Base-by-base conservation (phyloP, 2,797 vertebrate species). In the Alfaro cultratus region DNA sequence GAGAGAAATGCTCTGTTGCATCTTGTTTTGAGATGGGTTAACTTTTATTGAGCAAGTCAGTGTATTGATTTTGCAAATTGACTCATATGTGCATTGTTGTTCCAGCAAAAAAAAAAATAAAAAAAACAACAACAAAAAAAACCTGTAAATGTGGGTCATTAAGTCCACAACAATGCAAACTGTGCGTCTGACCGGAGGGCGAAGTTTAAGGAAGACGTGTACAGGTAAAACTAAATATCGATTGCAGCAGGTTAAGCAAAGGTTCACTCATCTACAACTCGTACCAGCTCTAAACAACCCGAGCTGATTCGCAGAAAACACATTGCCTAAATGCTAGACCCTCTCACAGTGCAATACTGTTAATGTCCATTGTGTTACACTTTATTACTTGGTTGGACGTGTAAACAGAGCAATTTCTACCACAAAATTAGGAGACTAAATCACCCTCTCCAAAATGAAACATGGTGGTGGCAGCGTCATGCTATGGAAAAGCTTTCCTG, bases 101-200 rank as follows among this genome's bases (percentile, higher is more conserved):
- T 73, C 9, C 36, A 41, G 36, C 36, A 68, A 43, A 43, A 70
- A 10, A 34, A 41, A 3, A 3, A 46, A 46, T 2, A 41, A 41
- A 1, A 9, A 7, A 1, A 41, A 41, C 39, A 39, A 39, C 39
- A 39, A 39, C 1, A 41, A 62, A 4, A 47, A 47, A 53, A 10
- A 46, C 31, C 51, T 73, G 53, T 73, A 12, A 81, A 68, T 79
- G n/a, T 45, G 34, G 68, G 80, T 81, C 49, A 77, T 55, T 18
- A 75, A 77, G 79, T 80, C 34, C 76, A 84, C 51, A 76, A 55
- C 13, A 82, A 80, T 26, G 16, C 68, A 82, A 87, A 84, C 39
- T 74, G 81, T 85, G 18, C 77, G 74, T 85, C 16, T 74, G 73
- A 67, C 68, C 49, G 43, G 1, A 74, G 74, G 74, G 36, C 68